Percentiles rank a stretch among this genome's conserved stretches.
phyloP scores from a whole-genome alignment of 2,888 invertebrate species.

The Chloroclystis v-ata region DNA sequence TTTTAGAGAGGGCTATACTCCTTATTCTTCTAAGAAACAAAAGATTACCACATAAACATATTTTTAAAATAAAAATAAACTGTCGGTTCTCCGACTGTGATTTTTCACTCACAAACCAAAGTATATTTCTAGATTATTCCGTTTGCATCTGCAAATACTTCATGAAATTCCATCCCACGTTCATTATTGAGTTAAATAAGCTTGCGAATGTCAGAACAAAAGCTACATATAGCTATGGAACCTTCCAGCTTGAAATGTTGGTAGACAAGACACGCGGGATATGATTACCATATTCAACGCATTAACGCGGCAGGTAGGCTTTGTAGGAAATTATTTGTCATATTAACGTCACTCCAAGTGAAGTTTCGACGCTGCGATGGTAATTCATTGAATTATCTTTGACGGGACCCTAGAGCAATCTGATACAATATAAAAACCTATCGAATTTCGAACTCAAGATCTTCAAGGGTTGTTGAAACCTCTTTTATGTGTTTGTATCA shows the following conservation, averaged over 20 bases:
- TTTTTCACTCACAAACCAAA: too few species aligned
- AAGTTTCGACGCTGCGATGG: conserved; percentile 59
- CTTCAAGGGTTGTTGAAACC: background rate
- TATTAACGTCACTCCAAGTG: conserved; percentile 69
- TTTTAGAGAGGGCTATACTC: too few species aligned
- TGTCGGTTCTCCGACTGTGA: too few species aligned
- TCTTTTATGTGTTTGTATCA: background rate
- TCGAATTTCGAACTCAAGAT: background rate
- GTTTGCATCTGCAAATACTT: too few species aligned
- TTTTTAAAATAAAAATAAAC: too few species aligned
- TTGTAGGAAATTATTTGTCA: conserved; percentile 72
- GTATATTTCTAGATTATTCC: too few species aligned
- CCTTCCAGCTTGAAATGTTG: conserved; percentile 42
- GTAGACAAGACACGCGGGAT: conserved; percentile 54
- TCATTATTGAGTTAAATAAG: background rate
- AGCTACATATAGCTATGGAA: conserved; percentile 46
- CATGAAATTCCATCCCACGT: too few species aligned
- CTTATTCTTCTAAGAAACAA: too few species aligned
- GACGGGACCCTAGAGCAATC: conserved; percentile 40
- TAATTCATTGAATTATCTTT: conserved; percentile 69
- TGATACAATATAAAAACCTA: conserved; percentile 9
- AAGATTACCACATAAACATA: too few species aligned
- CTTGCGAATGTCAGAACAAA: background rate
- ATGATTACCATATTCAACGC: conserved; percentile 72
- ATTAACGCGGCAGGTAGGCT: conserved; percentile 60